Evolutionary conservation across 37 sponge, comb jelly and placozoan genomes (phyloP).

Genomic region (Petrosia ficiformis): DNA sequence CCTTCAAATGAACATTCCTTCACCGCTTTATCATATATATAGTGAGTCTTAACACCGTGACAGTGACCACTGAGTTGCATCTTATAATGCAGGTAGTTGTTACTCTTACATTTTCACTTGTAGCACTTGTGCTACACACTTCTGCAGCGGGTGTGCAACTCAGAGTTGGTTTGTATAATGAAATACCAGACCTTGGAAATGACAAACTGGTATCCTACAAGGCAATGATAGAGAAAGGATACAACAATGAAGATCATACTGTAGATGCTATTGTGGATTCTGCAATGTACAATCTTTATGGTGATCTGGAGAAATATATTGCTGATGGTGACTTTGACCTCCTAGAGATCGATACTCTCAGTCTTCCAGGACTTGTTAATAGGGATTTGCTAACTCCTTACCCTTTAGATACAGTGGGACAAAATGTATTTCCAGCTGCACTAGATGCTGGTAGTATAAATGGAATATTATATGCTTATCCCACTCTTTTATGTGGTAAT

Average conservation of each 20-base stretch:
- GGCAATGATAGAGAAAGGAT: conserved; percentile 12
- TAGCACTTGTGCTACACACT: too few relatives aligned
- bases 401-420: background rate
- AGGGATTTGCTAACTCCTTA: background rate
- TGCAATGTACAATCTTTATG: conserved; percentile 16
- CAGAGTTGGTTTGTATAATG: conserved; percentile 32
- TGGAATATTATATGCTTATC: conserved; percentile 13
- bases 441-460: conserved; percentile 22
- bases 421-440: conserved; percentile 8
- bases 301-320: conserved; percentile 5
- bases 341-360: conserved; percentile 36
- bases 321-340: conserved; percentile 19
- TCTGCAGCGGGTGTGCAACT: background rate
- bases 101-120: too few relatives aligned
- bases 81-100: too few relatives aligned
- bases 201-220: conserved; percentile 21
- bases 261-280: conserved; percentile 19
- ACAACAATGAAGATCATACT: background rate
- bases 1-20: too few relatives aligned
- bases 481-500: conserved; percentile 35
- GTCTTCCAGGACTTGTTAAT: background rate
- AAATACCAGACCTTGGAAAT: conserved; percentile 17
- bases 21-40: too few relatives aligned
- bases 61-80: too few relatives aligned
- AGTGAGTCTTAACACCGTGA: too few relatives aligned